Base-by-base conservation (phyloP, 1,140 invertebrate genomes). In the Dreissena rostriformis region DNA sequence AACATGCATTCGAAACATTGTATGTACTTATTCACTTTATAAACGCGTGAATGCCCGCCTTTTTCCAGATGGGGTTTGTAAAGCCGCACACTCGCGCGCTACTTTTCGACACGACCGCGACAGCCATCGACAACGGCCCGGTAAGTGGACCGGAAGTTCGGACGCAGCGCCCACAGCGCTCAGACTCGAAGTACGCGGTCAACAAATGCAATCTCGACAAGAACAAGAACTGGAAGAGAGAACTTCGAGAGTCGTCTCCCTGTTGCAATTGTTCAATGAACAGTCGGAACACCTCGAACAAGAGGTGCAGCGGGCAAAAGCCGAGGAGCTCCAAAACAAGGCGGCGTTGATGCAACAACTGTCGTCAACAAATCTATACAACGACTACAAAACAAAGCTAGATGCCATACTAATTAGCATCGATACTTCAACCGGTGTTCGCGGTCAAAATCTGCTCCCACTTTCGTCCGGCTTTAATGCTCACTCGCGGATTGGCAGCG, bases 271-370 rank as follows among this genome's bases (percentile, higher is more conserved):
- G 15, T 89, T 88, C 53, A 87, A 85, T 29, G 84, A 88, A 53
- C 90, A 91, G 66, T 82, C 84, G 0, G 82, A 82, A 55, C 80
- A 73, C 57, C 84, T 91, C 12, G 91, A 91, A 57, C 86, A 86
- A n/a, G 57, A 86, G 12, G 24, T 91, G 12, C 74, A 86, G 70
- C 80, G 55, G 28, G 87, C 87, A 29, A 91, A 89, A 81, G 78
- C 88, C 63, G 72, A 72, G 19, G 91, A 91, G 82, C 80, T 86
- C 26, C 88, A 81, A 55, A 88, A 91, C 57, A 88, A 88, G 70
- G 57, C 80, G 22, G 5, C 24, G 26, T 79, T 72, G 4, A 84
- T 83, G 75, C 61, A 80, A 8, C 74, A 66, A 24, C 65, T 72
- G 14, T 22, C 55, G 28, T 29, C 68, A 51, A 28, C 29, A 49